Base-by-base conservation (phyloP, 2,888 invertebrate species). In the Synanthedon andrenaeformis region DNA sequence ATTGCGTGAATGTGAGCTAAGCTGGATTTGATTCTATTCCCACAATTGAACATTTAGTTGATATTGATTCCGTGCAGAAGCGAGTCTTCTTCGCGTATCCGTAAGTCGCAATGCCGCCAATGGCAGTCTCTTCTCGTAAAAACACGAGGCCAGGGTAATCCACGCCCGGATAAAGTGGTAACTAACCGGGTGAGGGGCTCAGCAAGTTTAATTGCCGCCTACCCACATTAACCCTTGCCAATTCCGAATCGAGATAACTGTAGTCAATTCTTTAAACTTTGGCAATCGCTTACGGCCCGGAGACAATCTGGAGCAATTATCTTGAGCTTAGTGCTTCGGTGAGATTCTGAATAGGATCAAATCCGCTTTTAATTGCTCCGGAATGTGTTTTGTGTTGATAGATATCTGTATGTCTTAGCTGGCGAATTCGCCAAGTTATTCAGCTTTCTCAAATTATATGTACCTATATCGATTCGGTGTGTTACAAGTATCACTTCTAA, bases 151-250 rank as follows among this genome's bases (percentile, higher is more conserved):
- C 19, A 28, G 51, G 8, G 51, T 13, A 41, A 51, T 51, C 51
- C 28, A 6, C 51, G 41, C 35, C 8, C 51, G 51, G 51, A 51
- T 51, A 28, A 51, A 35, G 41, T 49, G 49, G 19, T 17, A 49
- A 19, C 49, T 23, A 23, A 49, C 17, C 49, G 49, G 23, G 45
- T 56, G 52, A 35, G 35, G 56, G 76, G 83, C 78, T 83, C 76
- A 80, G 67, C 67, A 79, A 83, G 67, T 85, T 83, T 81, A 82
- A 84, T 84, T 78, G 70, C 72, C 63, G 64, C 72, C 77, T 74
- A 75, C 80, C 77, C 74, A 75, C 80, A 79, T 80, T 78, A 82
- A 81, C 83, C 80, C 82, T 79, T 78, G 74, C 79, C 77, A 74
- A 76, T 78, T 74, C 62, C 66, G 59, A 67, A 62, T 64, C 58